A percentile compares a stretch with the other conserved stretches of the same genome.
phyloP scores from a whole-genome alignment of 1,140 invertebrate genomes.

The Habropoda laboriosa region DNA sequence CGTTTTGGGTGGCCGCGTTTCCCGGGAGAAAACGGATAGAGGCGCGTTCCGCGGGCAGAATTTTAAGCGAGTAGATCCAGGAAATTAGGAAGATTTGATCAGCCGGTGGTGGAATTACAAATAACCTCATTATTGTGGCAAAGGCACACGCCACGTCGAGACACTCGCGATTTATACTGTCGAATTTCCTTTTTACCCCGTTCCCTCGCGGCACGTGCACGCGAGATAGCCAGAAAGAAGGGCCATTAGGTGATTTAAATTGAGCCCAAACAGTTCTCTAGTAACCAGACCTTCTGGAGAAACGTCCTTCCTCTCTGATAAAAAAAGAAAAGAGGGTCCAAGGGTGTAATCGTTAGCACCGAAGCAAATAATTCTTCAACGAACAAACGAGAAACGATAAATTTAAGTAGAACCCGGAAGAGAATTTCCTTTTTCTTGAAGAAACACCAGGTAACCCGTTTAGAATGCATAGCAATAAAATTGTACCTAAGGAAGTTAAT shows the following conservation, averaged over 20 bases:
- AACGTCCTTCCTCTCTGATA: background rate
- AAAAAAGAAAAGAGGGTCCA: background rate
- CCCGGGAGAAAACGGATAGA: background rate
- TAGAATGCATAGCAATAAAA: background rate
- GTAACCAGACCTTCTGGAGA: background rate
- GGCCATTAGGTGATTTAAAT: slow-evolving; percentile 57
- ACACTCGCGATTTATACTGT: slow-evolving; percentile 58
- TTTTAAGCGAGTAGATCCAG: slow-evolving; percentile 67
- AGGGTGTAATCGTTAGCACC: background rate
- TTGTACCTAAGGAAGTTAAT: too few relatives aligned
- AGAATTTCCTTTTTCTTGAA: too few relatives aligned
- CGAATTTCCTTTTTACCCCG: slow-evolving; percentile 64
- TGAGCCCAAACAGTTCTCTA: background rate
- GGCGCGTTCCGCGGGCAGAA: slow-evolving; percentile 56
- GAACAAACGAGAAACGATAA: background rate
- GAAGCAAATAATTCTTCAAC: background rate
- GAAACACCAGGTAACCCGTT: too few relatives aligned
- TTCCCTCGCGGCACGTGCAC: background rate
- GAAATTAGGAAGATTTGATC: slow-evolving; percentile 77
- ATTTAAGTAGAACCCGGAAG: too few relatives aligned
- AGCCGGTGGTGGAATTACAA: slow-evolving; percentile 70
- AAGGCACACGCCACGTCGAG: slow-evolving; percentile 9
- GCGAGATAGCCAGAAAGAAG: slow-evolving; percentile 1
- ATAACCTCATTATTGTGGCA: slow-evolving; percentile 70
- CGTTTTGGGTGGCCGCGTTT: background rate